Evolutionary conservation across 1,140 invertebrate species (phyloP), one percentile per base, ranked within the genome.

Genomic region (Orussus abietinus): DNA sequence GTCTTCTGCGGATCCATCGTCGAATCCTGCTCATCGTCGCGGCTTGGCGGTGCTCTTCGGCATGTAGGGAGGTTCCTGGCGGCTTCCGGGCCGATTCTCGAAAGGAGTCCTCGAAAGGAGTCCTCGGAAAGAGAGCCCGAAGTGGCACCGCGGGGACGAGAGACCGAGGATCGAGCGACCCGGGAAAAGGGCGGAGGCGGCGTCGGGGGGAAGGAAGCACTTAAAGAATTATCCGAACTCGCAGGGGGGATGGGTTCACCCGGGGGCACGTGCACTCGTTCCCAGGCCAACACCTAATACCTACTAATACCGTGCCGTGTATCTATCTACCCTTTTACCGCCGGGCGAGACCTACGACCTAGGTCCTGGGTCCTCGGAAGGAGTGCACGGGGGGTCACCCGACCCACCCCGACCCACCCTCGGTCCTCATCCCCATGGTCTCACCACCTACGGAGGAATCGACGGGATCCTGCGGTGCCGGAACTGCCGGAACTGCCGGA

Each of bases 191-290:
- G 51, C 51, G 45, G 45, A 48, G 18, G 30, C 10, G 25, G 18
- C 3, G 19, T 9, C n/a, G 53, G 54, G 57, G 54, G 56, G 53
- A 63, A 69, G 62, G 62, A 71, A 73, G 70, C 70, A 72, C 69
- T 73, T 73, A 73, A 72, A 72, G 70, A 73, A 73, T 73, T 72
- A 73, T 73, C 70, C 62, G 66, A 72, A 68, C 65, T 64, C 63
- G 56, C 58, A 60, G 59, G 50, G 59, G 61, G 66, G 62, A 63
- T 62, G 58, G 60, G 58, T 49, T 65, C 54, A 55, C 62, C 52
- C 44, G 20, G 41, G 29, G 53, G 62, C 68, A 74, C 64, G 69
- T 74, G 70, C 68, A 57, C 54, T 52, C 53, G 62, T 72, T 72
- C 70, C 68, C 69, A 70, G 68, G 66, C 67, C 68, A 68, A 72